phyloP scores from a whole-genome alignment of 2,113 vertebrate species.

The Rousettus leschenaultii region DNA sequence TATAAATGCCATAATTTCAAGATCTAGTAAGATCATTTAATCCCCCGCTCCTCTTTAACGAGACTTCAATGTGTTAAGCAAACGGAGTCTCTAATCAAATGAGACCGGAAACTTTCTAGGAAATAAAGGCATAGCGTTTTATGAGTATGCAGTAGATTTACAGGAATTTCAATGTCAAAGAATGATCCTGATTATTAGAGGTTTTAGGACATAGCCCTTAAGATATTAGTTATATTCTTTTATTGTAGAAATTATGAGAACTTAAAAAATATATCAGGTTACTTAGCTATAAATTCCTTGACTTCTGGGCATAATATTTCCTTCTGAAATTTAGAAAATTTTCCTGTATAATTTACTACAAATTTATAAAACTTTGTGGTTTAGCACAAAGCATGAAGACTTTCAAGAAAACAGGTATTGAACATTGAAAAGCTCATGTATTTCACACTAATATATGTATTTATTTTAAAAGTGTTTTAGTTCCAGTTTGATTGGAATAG shows the following conservation, averaged over 20 bases:
- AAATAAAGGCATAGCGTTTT: background rate
- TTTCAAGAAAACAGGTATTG: background rate
- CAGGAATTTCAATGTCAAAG: background rate
- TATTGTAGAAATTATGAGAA: background rate
- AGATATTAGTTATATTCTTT: background rate
- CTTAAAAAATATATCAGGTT: background rate
- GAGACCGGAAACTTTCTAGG: background rate
- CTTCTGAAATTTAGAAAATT: background rate
- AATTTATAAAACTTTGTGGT: background rate
- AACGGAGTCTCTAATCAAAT: background rate
- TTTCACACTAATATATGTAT: background rate
- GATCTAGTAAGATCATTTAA: background rate
- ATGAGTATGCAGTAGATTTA: background rate
- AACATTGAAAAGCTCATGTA: background rate
- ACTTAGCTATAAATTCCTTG: background rate
- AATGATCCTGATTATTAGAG: background rate
- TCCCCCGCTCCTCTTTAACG: background rate
- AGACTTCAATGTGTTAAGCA: background rate
- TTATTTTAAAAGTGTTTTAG: background rate
- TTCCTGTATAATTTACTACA: background rate
- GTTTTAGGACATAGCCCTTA: background rate
- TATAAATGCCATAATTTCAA: background rate
- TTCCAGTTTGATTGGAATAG: background rate
- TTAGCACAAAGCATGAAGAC: background rate
- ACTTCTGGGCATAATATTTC: background rate